Percentiles rank a stretch among this genome's conserved stretches.
phyloP scores from a whole-genome alignment of 2,888 invertebrate genomes.

The Drosophila prolongata region DNA sequence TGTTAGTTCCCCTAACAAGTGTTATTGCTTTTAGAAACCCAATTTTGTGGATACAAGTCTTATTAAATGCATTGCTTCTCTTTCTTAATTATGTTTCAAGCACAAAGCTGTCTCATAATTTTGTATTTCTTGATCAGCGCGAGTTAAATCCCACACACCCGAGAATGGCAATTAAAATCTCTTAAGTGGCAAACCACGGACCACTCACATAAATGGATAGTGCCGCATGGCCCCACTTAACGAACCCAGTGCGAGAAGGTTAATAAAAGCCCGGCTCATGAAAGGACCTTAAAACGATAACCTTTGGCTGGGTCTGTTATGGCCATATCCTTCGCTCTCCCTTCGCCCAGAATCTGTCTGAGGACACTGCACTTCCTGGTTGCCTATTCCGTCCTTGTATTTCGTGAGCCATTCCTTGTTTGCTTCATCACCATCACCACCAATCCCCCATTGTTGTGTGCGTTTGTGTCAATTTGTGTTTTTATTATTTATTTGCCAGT shows the following conservation, averaged over 20 bases:
- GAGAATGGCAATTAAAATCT: constrained; percentile 64
- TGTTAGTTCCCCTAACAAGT: no score
- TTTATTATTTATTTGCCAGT: constrained; percentile 78
- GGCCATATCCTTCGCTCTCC: neutral
- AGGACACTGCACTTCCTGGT: constrained; percentile 30
- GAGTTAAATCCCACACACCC: constrained; percentile 8
- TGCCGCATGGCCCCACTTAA: constrained; percentile 10
- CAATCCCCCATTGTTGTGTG: constrained; percentile 34
- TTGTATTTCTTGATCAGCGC: no score
- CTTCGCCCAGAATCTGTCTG: neutral
- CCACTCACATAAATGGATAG: constrained; percentile 61
- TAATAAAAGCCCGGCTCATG: constrained; percentile 3
- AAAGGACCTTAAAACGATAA: constrained; percentile 53
- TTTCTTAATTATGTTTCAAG: no score
- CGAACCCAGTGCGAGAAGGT: neutral
- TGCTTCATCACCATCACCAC: constrained; percentile 38
- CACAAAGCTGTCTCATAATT: no score
- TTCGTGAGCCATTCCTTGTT: constrained; percentile 5
- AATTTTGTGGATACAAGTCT: no score
- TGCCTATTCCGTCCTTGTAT: neutral
- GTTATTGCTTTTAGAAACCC: no score
- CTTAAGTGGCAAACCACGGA: constrained; percentile 61
- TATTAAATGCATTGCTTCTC: no score
- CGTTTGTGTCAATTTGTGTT: constrained; percentile 73
- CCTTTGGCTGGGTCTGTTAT: constrained; percentile 47